A percentile compares a stretch with the other conserved stretches of the same genome.
phyloP scores from a whole-genome alignment of 2,113 vertebrate species.

The Neolamprologus modestus region DNA sequence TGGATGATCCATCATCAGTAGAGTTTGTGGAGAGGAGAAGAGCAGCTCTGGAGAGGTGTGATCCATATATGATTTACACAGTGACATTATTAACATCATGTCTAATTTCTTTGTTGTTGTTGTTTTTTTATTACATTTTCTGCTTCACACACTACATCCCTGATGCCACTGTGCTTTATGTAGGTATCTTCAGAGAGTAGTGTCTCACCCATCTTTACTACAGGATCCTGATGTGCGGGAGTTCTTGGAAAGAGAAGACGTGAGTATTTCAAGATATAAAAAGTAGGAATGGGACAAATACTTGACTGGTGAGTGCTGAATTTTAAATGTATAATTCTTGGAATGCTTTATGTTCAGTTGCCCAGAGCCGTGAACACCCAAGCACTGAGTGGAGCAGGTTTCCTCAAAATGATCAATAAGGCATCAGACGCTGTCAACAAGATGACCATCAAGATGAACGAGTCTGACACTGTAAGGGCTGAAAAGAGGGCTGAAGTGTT shows the following conservation, averaged over 20 bases:
- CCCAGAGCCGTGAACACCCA: slow-evolving; percentile 89
- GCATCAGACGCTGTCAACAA: slow-evolving; percentile 95
- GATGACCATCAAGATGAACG: slow-evolving; percentile 98
- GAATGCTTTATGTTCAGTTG: slow-evolving; percentile 68
- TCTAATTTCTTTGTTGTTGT: not conserved
- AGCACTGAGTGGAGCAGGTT: slow-evolving; percentile 86
- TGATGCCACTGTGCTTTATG: not conserved
- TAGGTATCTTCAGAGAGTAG: slow-evolving; percentile 89
- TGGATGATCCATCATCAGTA: slow-evolving; percentile 91
- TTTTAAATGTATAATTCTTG: not conserved
- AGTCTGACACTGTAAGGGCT: slow-evolving; percentile 86
- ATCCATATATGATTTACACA: not conserved
- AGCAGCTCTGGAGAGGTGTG: slow-evolving; percentile 88
- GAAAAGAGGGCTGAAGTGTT: not conserved
- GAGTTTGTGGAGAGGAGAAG: slow-evolving; percentile 93
- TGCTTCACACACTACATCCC: not conserved
- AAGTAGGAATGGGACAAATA: not conserved
- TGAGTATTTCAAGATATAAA: slow-evolving; percentile 27
- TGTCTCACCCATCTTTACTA: slow-evolving; percentile 84
- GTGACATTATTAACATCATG: not conserved
- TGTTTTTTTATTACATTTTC: not conserved
- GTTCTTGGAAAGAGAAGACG: slow-evolving; percentile 94
- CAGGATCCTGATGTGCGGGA: slow-evolving; percentile 93
- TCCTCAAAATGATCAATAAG: slow-evolving; percentile 95
- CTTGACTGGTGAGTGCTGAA: not conserved